phyloP scores from a whole-genome alignment of 2,113 vertebrate genomes.

The Paracanthobrama guichenoti region DNA sequence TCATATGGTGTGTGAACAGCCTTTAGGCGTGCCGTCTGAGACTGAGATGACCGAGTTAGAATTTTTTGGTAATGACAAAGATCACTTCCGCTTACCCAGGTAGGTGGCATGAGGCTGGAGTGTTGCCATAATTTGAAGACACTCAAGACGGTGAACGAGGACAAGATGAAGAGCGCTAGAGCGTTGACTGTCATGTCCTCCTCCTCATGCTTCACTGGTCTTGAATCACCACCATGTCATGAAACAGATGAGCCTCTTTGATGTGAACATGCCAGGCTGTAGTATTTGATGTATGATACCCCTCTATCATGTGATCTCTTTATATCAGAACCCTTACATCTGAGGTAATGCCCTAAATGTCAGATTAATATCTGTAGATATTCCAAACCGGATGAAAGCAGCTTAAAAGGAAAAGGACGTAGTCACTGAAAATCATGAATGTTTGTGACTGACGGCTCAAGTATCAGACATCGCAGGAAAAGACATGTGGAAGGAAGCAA shows the following conservation, averaged over 20 bases:
- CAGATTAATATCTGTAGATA: slow-evolving; percentile 56
- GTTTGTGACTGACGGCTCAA: slow-evolving; percentile 37
- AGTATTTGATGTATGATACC: slow-evolving; percentile 64
- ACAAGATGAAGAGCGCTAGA: not conserved
- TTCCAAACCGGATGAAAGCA: slow-evolving; percentile 32
- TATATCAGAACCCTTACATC: slow-evolving; percentile 44
- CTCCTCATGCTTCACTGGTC: slow-evolving; percentile 9
- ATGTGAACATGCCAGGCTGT: slow-evolving; percentile 55
- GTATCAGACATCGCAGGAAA: not conserved
- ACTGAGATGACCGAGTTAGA: not conserved
- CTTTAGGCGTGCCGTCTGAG: not conserved
- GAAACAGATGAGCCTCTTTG: slow-evolving; percentile 66
- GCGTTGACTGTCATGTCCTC: slow-evolving; percentile 25
- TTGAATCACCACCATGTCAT: slow-evolving; percentile 48
- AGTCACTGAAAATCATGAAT: slow-evolving; percentile 27
- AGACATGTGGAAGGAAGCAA: not conserved
- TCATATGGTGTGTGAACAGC: not conserved
- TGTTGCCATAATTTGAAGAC: slow-evolving; percentile 16
- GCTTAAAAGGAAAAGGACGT: slow-evolving; percentile 39
- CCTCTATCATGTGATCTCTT: slow-evolving; percentile 56
- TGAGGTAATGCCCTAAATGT: slow-evolving; percentile 47
- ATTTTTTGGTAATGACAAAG: not conserved
- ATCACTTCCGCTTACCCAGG: slow-evolving; percentile 9
- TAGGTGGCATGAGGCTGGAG: slow-evolving; percentile 36
- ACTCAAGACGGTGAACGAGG: slow-evolving; percentile 21